Base-by-base conservation (phyloP, 1,140 invertebrate species). In the Antheraea mylitta region DNA sequence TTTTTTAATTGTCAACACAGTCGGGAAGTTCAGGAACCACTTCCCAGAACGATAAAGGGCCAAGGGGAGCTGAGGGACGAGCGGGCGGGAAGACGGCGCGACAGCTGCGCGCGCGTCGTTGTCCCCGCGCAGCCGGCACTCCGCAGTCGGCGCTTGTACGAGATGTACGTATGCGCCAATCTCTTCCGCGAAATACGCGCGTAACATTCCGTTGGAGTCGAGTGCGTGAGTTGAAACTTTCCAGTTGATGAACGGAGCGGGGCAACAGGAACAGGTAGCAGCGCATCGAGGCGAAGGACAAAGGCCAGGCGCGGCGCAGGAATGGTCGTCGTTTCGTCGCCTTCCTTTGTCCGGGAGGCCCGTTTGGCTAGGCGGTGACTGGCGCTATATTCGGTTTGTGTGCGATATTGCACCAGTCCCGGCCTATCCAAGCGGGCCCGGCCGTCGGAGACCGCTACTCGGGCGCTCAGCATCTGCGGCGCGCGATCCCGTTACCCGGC, bases 341-440 rank as follows among this genome's bases (percentile, higher is more conserved):
- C 65, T 68, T 81, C 77, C 83, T 86, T 86, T 86, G 86, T 86
- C 73, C 80, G 72, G 76, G 82, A 79, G 85, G 87, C 87, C 87
- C 85, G 87, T 73, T 83, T 91, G 89, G 86, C 77, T 85, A 81
- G 89, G 87, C 81, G 75, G 89, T 87, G 89, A 90, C 80, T 83
- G 88, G 86, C 66, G 89, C 87, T 86, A 91, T 90, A 91, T 91
- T 91, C 83, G 78, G 84, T 89, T 76, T 22, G 75, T 68, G 82
- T 80, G 77, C 86, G 81, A 91, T 91, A 91, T 91, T 91, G 89
- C 89, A 91, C 89, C 89, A 91, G 89, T 91, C 89, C 89, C 89
- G 89, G 89, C 87, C 87, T 89, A 89, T 89, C 88, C 89, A 88
- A 87, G 81, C 89, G 87, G 89, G 87, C 87, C 83, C 82, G 80